A percentile compares a stretch with the other conserved stretches of the same genome.
These are phyloP conservation scores for Pheosia tremula DNA, from an alignment of 2,888 invertebrate genomes.

Conservation along the genomic window DNA sequence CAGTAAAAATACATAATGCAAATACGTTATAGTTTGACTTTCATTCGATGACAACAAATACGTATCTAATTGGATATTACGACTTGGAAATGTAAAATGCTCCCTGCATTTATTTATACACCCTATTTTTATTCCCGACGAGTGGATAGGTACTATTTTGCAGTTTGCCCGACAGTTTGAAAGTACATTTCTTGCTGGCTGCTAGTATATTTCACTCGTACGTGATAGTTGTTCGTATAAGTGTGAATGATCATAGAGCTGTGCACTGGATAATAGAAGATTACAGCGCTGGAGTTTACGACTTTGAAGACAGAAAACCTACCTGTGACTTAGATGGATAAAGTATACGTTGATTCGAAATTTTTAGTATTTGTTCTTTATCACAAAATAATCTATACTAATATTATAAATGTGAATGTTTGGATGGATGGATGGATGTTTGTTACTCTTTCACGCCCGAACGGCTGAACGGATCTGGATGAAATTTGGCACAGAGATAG, in stretches of 20 bases:
- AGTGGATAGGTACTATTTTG: slow-evolving; percentile 31
- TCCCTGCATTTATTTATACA: slow-evolving; percentile 14
- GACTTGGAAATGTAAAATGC: slow-evolving; percentile 16
- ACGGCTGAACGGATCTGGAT: too few relatives aligned
- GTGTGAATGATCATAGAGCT: slow-evolving; percentile 33
- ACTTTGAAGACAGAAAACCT: too few relatives aligned
- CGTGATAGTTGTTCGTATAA: slow-evolving; percentile 52
- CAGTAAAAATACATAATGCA: too few relatives aligned
- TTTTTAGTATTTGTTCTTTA: too few relatives aligned
- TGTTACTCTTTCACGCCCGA: too few relatives aligned
- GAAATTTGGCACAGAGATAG: too few relatives aligned
- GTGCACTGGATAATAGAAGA: slow-evolving; percentile 15
- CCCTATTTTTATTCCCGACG: background rate
- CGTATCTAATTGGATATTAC: background rate
- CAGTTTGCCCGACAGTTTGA: slow-evolving; percentile 45
- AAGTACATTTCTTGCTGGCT: slow-evolving; percentile 46
- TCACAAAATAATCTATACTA: too few relatives aligned
- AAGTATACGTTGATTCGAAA: too few relatives aligned
- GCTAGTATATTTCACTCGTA: slow-evolving; percentile 54
- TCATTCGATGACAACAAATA: background rate
- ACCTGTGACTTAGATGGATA: too few relatives aligned
- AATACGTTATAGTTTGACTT: too few relatives aligned
- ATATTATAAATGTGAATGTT: too few relatives aligned
- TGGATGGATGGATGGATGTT: too few relatives aligned
- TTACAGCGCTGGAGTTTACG: background rate